phyloP scores from a whole-genome alignment of 2,113 vertebrate species.

The Macquaria ambigua region DNA sequence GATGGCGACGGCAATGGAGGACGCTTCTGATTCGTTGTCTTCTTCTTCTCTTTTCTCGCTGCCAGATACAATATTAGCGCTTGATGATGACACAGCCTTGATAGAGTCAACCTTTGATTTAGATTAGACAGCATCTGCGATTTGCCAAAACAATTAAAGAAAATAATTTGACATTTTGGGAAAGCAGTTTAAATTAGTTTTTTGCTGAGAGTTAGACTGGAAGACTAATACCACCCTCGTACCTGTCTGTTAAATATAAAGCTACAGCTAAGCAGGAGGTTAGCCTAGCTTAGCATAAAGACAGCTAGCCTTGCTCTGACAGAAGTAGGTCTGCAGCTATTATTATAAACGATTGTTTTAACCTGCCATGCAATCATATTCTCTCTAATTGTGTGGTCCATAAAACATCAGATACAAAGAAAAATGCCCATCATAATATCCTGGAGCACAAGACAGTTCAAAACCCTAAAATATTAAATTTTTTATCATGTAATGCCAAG shows the following conservation, averaged over 20 bases:
- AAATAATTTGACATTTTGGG: neutral
- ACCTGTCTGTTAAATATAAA: neutral
- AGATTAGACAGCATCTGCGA: conserved; percentile 11
- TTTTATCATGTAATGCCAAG: too few species aligned
- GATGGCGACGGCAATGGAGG: conserved; percentile 15
- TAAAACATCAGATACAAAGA: neutral
- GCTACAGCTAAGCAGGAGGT: neutral
- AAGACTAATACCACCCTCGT: neutral
- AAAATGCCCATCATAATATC: neutral
- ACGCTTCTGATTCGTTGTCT: neutral
- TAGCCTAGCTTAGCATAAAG: neutral
- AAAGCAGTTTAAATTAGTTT: neutral
- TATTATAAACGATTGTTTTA: neutral
- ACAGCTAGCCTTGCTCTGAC: neutral
- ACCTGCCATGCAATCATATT: neutral
- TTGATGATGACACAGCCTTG: conserved; percentile 10
- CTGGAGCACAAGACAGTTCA: neutral
- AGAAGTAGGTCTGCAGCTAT: neutral
- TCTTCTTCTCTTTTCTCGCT: neutral
- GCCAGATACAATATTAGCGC: neutral
- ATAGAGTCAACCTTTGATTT: conserved; percentile 26
- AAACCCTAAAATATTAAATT: neutral
- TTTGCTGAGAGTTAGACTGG: neutral
- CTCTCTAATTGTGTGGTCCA: too few species aligned
- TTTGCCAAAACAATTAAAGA: conserved; percentile 5